These are phyloP conservation scores for Platypus cylindrus DNA, from an alignment of 2,888 invertebrate species.

Conservation along the genomic window DNA sequence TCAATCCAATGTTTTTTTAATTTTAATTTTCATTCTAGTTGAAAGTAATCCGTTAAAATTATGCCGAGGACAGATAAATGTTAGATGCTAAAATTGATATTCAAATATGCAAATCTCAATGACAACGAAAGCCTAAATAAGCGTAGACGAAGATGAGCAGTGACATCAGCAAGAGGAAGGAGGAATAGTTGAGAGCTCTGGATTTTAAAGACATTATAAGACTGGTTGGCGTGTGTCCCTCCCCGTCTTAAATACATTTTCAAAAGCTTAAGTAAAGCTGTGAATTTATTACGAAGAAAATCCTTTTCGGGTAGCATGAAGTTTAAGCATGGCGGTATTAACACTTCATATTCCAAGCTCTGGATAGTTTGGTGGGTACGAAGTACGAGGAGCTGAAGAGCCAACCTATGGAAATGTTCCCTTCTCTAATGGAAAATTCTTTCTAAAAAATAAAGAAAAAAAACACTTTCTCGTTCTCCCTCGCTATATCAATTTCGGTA, in stretches of 20 bases:
- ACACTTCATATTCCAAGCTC: constrained; percentile 47
- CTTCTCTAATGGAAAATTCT: too few relatives aligned
- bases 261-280: constrained; percentile 48
- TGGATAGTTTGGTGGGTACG: too few relatives aligned
- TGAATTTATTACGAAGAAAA: constrained; percentile 46
- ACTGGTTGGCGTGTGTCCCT: constrained; percentile 29
- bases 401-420: too few relatives aligned
- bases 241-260: too few relatives aligned
- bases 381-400: too few relatives aligned
- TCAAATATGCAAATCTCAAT: constrained; percentile 34
- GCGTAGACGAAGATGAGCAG: neutral
- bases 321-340: too few relatives aligned
- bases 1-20: too few relatives aligned
- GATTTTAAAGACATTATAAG: constrained; percentile 31
- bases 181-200: constrained; percentile 24
- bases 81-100: constrained; percentile 28
- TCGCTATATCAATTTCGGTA: too few relatives aligned
- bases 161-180: constrained; percentile 1
- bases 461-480: too few relatives aligned
- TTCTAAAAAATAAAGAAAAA: too few relatives aligned
- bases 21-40: constrained; percentile 9
- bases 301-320: constrained; percentile 29
- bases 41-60: constrained; percentile 13
- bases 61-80: constrained; percentile 9
- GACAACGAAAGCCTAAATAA: too few relatives aligned